These are phyloP conservation scores for Aleiodes leptofemur DNA, from an alignment of 2,888 invertebrate species.

Conservation along the genomic window DNA sequence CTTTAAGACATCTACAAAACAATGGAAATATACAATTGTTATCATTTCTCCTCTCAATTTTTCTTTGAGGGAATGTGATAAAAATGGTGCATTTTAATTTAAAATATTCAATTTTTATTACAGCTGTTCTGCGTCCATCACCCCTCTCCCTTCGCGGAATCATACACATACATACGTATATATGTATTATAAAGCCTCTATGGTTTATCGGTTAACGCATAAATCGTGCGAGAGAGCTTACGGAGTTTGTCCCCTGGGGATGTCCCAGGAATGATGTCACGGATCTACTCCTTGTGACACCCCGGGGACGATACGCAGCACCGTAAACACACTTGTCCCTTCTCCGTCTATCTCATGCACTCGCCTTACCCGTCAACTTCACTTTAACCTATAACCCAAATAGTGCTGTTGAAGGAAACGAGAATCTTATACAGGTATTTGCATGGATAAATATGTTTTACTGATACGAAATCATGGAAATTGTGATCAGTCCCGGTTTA, in stretches of 20 bases:
- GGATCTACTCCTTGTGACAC: constrained; percentile 41
- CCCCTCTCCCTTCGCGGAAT: not conserved
- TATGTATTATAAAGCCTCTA: constrained; percentile 5
- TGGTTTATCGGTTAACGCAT: constrained; percentile 56
- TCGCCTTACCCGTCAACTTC: not conserved
- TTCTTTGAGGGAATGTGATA: not conserved
- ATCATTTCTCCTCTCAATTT: no score
- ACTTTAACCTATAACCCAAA: constrained; percentile 12
- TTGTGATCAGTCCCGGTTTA: not conserved
- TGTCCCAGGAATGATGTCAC: constrained; percentile 36
- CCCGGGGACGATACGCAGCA: constrained; percentile 35
- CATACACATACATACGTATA: not conserved
- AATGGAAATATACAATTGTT: no score
- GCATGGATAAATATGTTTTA: not conserved
- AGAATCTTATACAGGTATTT: not conserved
- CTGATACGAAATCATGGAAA: not conserved
- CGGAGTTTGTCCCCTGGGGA: constrained; percentile 37
- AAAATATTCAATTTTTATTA: constrained; percentile 1
- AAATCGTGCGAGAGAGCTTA: constrained; percentile 57
- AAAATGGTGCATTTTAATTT: not conserved
- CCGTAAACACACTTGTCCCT: constrained; percentile 42
- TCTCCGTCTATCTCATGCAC: not conserved
- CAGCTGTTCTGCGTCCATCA: not conserved
- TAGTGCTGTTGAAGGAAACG: not conserved
- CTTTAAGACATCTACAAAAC: no score